Conservation (phyloP, 1,140 invertebrate species). For the Wasmannia auropunctata region DNA sequence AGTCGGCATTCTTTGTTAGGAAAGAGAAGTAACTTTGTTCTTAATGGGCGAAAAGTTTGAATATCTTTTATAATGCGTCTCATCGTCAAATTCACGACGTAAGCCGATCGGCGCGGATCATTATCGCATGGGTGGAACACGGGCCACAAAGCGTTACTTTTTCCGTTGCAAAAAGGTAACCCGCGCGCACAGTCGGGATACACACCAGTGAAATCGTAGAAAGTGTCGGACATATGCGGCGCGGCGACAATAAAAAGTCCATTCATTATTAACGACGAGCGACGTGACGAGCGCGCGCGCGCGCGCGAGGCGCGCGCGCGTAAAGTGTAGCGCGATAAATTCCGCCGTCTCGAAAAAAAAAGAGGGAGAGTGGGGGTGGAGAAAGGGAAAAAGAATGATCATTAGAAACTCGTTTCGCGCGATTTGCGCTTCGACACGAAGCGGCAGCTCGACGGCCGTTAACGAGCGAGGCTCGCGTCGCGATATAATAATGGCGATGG, state of each 20-base stretch:
- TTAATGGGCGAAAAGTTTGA: not conserved
- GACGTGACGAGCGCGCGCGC: too few relatives aligned
- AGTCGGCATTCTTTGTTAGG: not conserved
- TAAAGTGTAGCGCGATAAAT: constrained; percentile 53
- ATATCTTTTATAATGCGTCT: not conserved
- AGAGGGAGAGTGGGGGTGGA: not conserved
- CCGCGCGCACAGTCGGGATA: not conserved
- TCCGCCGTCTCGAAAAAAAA: constrained; percentile 21
- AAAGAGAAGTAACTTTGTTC: not conserved
- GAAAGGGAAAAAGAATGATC: constrained; percentile 40
- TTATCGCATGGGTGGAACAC: not conserved
- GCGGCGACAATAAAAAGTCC: constrained; percentile 61
- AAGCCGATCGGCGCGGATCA: not conserved
- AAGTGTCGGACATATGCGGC: constrained; percentile 54
- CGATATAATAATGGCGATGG: constrained; percentile 54
- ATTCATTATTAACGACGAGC: constrained; percentile 65
- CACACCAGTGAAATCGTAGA: constrained; percentile 47
- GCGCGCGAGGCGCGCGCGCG: constrained; percentile 21
- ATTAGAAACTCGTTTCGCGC: constrained; percentile 61
- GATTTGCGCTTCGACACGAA: constrained; percentile 52
- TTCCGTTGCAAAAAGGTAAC: constrained; percentile 1
- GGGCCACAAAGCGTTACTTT: constrained; percentile 40
- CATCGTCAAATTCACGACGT: not conserved
- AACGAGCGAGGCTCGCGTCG: constrained; percentile 38
- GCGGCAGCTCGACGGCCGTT: constrained; percentile 39